Evolutionary conservation across 2,888 invertebrate species (phyloP).

Genomic region (Sphaerophoria taeniata): DNA sequence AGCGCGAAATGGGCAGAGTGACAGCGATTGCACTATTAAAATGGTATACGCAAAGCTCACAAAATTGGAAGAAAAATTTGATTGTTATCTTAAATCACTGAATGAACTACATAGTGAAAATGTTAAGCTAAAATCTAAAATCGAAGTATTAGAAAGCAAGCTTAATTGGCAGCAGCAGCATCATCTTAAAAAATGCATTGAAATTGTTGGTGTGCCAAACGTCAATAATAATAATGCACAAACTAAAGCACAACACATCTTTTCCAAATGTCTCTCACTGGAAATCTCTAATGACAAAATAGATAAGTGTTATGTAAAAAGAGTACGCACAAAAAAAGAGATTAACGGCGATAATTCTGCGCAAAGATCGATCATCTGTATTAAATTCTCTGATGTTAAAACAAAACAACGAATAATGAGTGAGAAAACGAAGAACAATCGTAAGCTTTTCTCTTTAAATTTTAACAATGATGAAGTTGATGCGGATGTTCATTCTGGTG

Average conservation of each 20-base stretch:
- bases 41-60: slow-evolving; percentile 32
- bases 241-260: no score
- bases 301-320: slow-evolving; percentile 35
- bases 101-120: slow-evolving; percentile 19
- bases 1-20: background rate
- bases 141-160: no score
- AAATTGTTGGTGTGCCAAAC: no score
- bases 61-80: slow-evolving; percentile 14
- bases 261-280: no score
- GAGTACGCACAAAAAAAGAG: slow-evolving; percentile 6
- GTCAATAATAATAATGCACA: no score
- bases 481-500: no score
- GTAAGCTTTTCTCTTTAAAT: slow-evolving; percentile 26
- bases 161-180: no score
- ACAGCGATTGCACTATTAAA: slow-evolving; percentile 20
- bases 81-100: slow-evolving; percentile 19
- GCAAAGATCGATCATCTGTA: slow-evolving; percentile 3
- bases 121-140: slow-evolving; percentile 1
- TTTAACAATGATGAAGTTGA: slow-evolving; percentile 4
- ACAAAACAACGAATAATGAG: slow-evolving; percentile 28
- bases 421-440: slow-evolving; percentile 32
- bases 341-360: background rate
- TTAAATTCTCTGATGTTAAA: slow-evolving; percentile 21
- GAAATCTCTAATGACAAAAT: no score
- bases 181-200: no score